phyloP scores from a whole-genome alignment of 2,888 invertebrate genomes.

The Nipponacmea schrenckii region DNA sequence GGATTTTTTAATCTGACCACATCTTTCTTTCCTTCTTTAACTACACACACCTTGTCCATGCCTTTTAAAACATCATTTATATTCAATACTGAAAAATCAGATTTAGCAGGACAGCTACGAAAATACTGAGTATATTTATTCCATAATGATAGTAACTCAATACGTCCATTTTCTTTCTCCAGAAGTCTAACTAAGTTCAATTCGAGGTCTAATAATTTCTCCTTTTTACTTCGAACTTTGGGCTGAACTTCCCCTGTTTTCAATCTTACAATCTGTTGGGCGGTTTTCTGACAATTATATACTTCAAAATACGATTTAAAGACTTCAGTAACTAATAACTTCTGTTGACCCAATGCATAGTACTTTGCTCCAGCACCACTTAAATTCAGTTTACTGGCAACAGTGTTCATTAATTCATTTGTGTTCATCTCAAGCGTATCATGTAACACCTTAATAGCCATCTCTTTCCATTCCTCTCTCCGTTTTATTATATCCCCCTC shows the following conservation, averaged over 20 bases:
- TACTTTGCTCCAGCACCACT: neutral
- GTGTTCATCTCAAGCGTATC: neutral
- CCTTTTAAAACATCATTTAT: conserved; percentile 18
- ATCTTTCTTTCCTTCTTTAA: neutral
- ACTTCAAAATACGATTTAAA: neutral
- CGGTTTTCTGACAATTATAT: neutral
- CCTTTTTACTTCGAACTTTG: neutral
- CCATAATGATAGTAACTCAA: conserved; percentile 1
- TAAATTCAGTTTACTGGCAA: neutral
- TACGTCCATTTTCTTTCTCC: conserved; percentile 8
- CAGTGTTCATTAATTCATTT: neutral
- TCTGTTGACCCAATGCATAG: neutral
- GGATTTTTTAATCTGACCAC: too few species aligned
- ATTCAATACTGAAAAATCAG: conserved; percentile 17
- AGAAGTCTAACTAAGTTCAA: conserved; percentile 10
- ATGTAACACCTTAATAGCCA: neutral
- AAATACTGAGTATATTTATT: conserved; percentile 6
- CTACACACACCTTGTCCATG: conserved; percentile 13
- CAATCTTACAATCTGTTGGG: neutral
- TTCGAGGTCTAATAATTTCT: conserved; percentile 12
- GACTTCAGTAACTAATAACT: neutral
- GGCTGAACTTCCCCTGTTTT: neutral
- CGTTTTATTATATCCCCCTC: neutral
- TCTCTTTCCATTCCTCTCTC: neutral
- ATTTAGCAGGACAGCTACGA: neutral